Evolutionary conservation across 2,113 vertebrate species (phyloP), one percentile per base, ranked within the genome.

Genomic region (Dicentrarchus labrax): DNA sequence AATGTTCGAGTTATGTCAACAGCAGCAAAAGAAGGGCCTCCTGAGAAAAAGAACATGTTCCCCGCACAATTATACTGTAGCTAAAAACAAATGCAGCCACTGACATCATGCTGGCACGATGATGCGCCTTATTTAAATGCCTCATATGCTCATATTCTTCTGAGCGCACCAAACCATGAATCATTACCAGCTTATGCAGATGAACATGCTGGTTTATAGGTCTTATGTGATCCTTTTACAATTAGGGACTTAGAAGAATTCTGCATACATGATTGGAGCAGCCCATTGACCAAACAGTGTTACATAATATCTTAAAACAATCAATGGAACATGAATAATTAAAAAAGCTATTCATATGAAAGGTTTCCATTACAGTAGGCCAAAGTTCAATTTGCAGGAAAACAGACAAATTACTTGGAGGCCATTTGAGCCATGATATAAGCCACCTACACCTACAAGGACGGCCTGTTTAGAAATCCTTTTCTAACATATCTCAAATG

Each of bases 171-270:
- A 77, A 83, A 80, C 69, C 68, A 38, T 91, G 86, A 91, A 84
- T 92, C 89, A 86, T 82, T 78, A 76, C 53, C 77, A 84, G 75
- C 70, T 88, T 93, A 89, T 91, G 86, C 86, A 91, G 80, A 92
- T 86, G 77, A 86, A 85, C 41, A 71, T 12, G 62, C 75, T 69
- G 74, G 53, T 86, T 79, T 89, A 57, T 79, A 64, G 62, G 59
- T 68, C 60, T 76, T 66, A 60, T 88, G 82, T 81, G 89, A 93
- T 80, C 66, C 47, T 22, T 84, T 88, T 87, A 64, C 76, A 88
- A 82, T 53, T 48, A 38, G 56, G 43, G 69, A 74, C 72, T 66
- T 76, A 70, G 30, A 70, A 61, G 65, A 72, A 24, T 45, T 21
- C 10, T 12, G 66, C 19, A 51, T n/a, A 54, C 54, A 73, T 72